Evolutionary conservation across 2,888 invertebrate genomes (phyloP), one percentile per base, ranked within the genome.

Genomic region (Eutolmus rufibarbis): DNA sequence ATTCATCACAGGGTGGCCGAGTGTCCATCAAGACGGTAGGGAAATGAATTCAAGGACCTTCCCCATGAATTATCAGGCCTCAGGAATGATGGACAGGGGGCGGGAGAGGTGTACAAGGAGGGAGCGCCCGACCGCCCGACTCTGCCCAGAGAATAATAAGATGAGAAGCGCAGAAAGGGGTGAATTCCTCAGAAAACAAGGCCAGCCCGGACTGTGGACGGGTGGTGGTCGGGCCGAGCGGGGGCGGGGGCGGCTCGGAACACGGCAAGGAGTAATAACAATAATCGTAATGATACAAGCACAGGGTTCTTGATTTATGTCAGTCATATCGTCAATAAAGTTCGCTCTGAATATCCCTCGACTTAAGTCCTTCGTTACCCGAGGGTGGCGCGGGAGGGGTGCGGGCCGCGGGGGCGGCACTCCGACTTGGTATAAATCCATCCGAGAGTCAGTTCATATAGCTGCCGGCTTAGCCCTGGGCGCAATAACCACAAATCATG

Each of bases 301-400:
- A 88, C 88, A 87, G 88, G 89, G 87, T 89, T 89, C 89, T 89
- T 90, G 90, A 90, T 90, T 90, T 90, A 90, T 90, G 90, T 90
- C 90, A 89, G 89, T 90, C 90, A 90, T 90, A 90, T 90, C 90
- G 89, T 90, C 90, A 90, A 90, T 90, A 89, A 89, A 89, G 89
- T 89, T 88, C 88, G 78, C 88, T 88, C 88, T 88, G 88, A 88
- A 88, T 88, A 88, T 88, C 88, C 87, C 86, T 81, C 46, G 74
- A 66, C 87, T 87, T 87, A 87, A 81, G 87, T 79, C 66, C 79
- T 87, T 78, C 66, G 76, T 86, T 85, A 66, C 57, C n/a, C 23
- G 4, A 23, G 1, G 19, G 23, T 28, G 28, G 14, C 19, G 51
- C 40, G n/a, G 51, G 51, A 66, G 56, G 77, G 87, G 87, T 81